Evolutionary conservation across 2,113 vertebrate genomes (phyloP), one percentile per base, ranked within the genome.

Genomic region (Myrmecophaga tridactyla): DNA sequence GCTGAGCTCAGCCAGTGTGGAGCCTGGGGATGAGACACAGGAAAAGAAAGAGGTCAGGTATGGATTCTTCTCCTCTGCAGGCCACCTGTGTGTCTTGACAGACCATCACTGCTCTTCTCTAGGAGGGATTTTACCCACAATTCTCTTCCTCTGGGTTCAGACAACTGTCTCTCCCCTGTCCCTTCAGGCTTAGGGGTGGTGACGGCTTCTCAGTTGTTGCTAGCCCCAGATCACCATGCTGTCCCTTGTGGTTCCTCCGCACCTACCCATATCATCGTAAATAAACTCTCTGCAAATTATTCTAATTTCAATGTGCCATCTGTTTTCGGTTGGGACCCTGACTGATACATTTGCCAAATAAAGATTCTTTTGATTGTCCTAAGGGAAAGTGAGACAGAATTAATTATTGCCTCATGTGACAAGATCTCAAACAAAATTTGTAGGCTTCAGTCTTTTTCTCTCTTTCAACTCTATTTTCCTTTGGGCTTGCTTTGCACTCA

Each of bases 321-420:
- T 97, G 70, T 86, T 92, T 97, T 86, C 81, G 92, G 2, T 41
- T 94, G 81, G 62, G 94, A 94, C 27, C 21, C 87, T 93, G 85
- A 80, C 36, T 72, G 72, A 92, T 84, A 72, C 39, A 86, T 93
- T 94, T 93, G 72, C 82, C 86, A 96, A 91, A 93, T 78, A 90
- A 97, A 36, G 41, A 75, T 94, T 95, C 48, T 94, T 95, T 94
- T 77, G n/a, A 76, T 92, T 95, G 82, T 81, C 73, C 67, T 76
- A 51, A 86, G 67, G 39, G 36, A 23, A 10, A n/a, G n/a, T 39
- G 18, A 4, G 20, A 77, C 17, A 56, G 34, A 43, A 69, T 89
- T 62, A 86, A 87, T 75, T 72, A 94, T 76, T 91, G 12, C 34
- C 11, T 93, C 34, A 63, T 41, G 17, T 70, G 39, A 63, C 41